Evolutionary conservation across 1,140 invertebrate genomes (phyloP).

Genomic region (Lordiphosa mommai): DNA sequence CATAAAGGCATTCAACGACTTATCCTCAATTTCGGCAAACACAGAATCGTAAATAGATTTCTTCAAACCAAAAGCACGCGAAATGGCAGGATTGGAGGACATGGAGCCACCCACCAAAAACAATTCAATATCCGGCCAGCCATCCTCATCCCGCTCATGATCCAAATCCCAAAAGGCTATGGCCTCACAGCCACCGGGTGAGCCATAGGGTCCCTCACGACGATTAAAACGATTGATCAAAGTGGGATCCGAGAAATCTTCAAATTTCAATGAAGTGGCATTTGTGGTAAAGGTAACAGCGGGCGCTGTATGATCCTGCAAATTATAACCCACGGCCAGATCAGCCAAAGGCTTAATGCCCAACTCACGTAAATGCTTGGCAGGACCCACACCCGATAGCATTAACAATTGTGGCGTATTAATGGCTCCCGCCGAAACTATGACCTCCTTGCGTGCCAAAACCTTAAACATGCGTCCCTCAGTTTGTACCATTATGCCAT

Average conservation of each 20-base stretch:
- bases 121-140: constrained; percentile 88
- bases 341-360: constrained; percentile 85
- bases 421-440: constrained; percentile 87
- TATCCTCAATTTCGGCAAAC: constrained; percentile 81
- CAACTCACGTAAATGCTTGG: constrained; percentile 83
- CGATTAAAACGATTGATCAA: constrained; percentile 68
- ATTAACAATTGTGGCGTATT: constrained; percentile 89
- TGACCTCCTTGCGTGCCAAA: constrained; percentile 86
- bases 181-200: constrained; percentile 90
- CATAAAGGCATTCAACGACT: constrained; percentile 81
- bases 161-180: constrained; percentile 88
- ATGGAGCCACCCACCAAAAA: constrained; percentile 83
- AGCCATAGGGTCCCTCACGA: constrained; percentile 85
- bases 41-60: constrained; percentile 81
- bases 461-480: constrained; percentile 82
- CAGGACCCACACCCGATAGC: constrained; percentile 90
- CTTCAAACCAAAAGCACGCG: constrained; percentile 82
- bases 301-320: constrained; percentile 89
- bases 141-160: constrained; percentile 82
- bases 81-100: constrained; percentile 81
- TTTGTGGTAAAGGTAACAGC: constrained; percentile 86
- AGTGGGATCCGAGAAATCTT: constrained; percentile 64
- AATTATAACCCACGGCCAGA: constrained; percentile 87
- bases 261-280: constrained; percentile 78
- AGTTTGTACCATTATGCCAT: constrained; percentile 84